Evolutionary conservation across 2,888 invertebrate species (phyloP).

Genomic region (Troides helena): DNA sequence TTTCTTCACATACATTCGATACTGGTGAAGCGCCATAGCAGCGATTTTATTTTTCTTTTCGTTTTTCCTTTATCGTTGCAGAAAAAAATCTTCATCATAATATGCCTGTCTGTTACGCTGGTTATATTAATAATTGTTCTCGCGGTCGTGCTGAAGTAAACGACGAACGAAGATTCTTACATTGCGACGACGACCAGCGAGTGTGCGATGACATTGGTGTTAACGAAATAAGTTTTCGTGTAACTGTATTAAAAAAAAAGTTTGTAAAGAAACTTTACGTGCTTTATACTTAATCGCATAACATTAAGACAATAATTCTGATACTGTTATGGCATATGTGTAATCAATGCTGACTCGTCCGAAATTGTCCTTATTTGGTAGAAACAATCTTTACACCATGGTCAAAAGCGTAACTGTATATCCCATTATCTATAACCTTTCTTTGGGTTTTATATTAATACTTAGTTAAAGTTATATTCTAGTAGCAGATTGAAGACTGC

Average conservation of each 20-base stretch:
- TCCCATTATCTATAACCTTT: background rate
- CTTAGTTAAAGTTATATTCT: too few relatives aligned
- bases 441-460: too few relatives aligned
- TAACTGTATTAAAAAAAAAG: background rate
- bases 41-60: slow-evolving; percentile 70
- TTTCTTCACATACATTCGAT: too few relatives aligned
- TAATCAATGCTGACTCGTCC: background rate
- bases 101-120: slow-evolving; percentile 89
- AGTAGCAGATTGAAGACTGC: too few relatives aligned
- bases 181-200: slow-evolving; percentile 9
- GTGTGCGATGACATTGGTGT: slow-evolving; percentile 14
- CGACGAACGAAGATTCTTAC: slow-evolving; percentile 37
- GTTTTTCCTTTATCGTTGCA: slow-evolving; percentile 84
- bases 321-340: slow-evolving; percentile 4
- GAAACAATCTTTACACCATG: slow-evolving; percentile 2
- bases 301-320: slow-evolving; percentile 9
- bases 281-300: slow-evolving; percentile 8
- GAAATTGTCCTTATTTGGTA: slow-evolving; percentile 9
- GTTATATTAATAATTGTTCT: slow-evolving; percentile 88
- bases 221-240: background rate
- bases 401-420: background rate
- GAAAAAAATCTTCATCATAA: slow-evolving; percentile 94
- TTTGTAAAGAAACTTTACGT: background rate
- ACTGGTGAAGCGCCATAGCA: slow-evolving; percentile 13
- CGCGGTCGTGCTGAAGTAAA: slow-evolving; percentile 61